Percentiles rank a stretch among this genome's conserved stretches.
phyloP scores from a whole-genome alignment of 1,140 invertebrate genomes.

The Plectus sambesii region DNA sequence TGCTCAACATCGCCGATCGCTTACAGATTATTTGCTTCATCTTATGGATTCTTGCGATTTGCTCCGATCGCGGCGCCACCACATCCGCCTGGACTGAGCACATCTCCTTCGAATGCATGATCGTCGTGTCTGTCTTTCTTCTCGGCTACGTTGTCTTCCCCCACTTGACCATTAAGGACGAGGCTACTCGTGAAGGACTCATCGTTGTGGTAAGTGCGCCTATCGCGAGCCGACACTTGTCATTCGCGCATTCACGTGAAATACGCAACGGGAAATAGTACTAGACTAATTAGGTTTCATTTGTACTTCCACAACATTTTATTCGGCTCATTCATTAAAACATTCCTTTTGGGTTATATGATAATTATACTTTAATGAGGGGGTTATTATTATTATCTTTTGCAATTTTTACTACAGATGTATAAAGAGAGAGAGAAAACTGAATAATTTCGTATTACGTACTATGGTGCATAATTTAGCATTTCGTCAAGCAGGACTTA shows the following conservation, averaged over 20 bases:
- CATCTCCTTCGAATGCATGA: slow-evolving; percentile 41
- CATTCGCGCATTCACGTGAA: too few relatives aligned
- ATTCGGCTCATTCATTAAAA: slow-evolving; percentile 10
- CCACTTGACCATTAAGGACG: slow-evolving; percentile 40
- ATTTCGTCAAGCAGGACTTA: slow-evolving; percentile 2
- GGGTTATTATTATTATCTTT: too few relatives aligned
- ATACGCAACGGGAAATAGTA: too few relatives aligned
- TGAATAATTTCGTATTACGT: too few relatives aligned
- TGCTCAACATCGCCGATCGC: background rate
- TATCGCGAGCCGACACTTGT: too few relatives aligned
- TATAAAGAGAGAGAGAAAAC: too few relatives aligned
- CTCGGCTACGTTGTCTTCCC: slow-evolving; percentile 45
- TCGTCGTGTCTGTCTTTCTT: slow-evolving; percentile 33
- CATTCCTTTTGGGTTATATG: too few relatives aligned
- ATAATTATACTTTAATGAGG: slow-evolving; percentile 1
- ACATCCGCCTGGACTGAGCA: slow-evolving; percentile 43
- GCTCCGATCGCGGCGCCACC: slow-evolving; percentile 39
- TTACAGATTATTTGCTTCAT: slow-evolving; percentile 38
- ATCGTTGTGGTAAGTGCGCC: slow-evolving; percentile 36
- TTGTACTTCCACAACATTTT: background rate
- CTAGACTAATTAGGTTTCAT: background rate
- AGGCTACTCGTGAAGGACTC: slow-evolving; percentile 36
- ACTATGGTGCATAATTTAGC: background rate
- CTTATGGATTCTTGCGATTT: slow-evolving; percentile 42
- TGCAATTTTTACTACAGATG: too few relatives aligned